Base-by-base conservation (phyloP, 2,113 vertebrate species). In the Ailurus styani region DNA sequence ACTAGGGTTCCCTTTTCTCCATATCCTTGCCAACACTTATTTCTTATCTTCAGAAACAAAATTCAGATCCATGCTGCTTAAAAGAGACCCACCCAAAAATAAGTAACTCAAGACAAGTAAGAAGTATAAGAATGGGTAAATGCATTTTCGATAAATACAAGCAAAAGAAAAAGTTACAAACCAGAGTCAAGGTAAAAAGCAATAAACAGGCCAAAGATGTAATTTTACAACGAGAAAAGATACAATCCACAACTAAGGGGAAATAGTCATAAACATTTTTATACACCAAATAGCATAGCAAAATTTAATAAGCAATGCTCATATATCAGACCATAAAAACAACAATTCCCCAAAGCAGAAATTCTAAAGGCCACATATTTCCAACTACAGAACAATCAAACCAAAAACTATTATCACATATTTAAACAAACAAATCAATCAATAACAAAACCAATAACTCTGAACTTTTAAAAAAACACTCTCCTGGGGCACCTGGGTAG, bases 321-420 rank as follows among this genome's bases (percentile, higher is more conserved):
- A 86, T 94, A 21, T 90, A 96, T 73, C 40, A 90, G 47, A 86
- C 50, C 17, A 93, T 91, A 85, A 94, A 96, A 93, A 83, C 45
- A 84, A 91, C 52, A 96, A 93, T 92, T 90, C 72, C 78, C 83
- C 88, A 94, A 94, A 83, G 40, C 91, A 94, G 73, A 97, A 84
- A 85, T 96, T 95, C 70, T 93, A 93, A 87, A 91, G 77, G 68
- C 27, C 21, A 84, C 55, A 42, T 66, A 73, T 54, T 93, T 83
- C 47, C 62, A 93, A 87, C 10, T 29, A 75, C 8, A 78, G 75
- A 85, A 84, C 42, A 81, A 92, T 72, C 66, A 84, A 93, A 66
- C 54, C 34, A 79, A 96, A 81, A 92, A 34, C 15, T 72, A 87
- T 27, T 55, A 91, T 75, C 52, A 86, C 11, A 60, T 62, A 45